Percentiles rank a stretch among this genome's conserved stretches.
These are phyloP conservation scores for Percopsis omiscomaycus DNA, from an alignment of 2,797 vertebrate genomes.

Conservation along the genomic window DNA sequence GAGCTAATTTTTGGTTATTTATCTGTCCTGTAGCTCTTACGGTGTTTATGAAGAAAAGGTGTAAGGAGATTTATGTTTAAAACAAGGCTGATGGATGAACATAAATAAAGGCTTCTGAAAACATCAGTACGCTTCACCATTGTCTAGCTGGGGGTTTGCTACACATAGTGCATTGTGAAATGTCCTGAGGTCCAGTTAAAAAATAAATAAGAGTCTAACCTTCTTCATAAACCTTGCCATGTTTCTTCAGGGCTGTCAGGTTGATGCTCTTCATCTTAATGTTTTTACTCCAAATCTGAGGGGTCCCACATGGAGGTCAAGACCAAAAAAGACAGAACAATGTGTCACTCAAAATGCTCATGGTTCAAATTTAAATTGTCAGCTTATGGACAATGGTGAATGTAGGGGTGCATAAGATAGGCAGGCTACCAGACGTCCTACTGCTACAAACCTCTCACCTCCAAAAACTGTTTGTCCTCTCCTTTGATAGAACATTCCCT, in stretches of 20 bases:
- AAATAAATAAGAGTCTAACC: constrained; percentile 72
- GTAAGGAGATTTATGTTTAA: too few relatives aligned
- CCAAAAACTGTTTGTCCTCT: constrained; percentile 92
- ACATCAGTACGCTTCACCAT: too few relatives aligned
- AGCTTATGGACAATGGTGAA: too few relatives aligned
- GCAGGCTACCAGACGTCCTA: background rate
- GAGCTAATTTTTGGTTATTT: too few relatives aligned
- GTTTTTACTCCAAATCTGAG: constrained; percentile 94
- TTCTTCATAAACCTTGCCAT: constrained; percentile 90
- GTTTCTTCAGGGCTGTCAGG: constrained; percentile 88
- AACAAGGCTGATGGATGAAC: too few relatives aligned
- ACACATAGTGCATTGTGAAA: background rate
- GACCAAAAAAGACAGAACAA: background rate
- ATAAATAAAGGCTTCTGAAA: too few relatives aligned
- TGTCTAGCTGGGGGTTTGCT: too few relatives aligned
- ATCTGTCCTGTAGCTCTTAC: too few relatives aligned
- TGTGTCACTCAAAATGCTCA: background rate
- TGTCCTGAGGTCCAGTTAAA: background rate
- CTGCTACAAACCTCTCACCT: constrained; percentile 75
- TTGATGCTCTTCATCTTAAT: constrained; percentile 92
- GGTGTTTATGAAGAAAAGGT: too few relatives aligned
- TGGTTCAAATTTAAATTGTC: background rate
- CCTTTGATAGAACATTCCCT: constrained; percentile 83
- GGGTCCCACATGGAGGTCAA: constrained; percentile 5
- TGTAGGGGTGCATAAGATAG: background rate